These are phyloP conservation scores for Eulacestoma nigropectus DNA, from an alignment of 2,113 vertebrate species.

Conservation along the genomic window DNA sequence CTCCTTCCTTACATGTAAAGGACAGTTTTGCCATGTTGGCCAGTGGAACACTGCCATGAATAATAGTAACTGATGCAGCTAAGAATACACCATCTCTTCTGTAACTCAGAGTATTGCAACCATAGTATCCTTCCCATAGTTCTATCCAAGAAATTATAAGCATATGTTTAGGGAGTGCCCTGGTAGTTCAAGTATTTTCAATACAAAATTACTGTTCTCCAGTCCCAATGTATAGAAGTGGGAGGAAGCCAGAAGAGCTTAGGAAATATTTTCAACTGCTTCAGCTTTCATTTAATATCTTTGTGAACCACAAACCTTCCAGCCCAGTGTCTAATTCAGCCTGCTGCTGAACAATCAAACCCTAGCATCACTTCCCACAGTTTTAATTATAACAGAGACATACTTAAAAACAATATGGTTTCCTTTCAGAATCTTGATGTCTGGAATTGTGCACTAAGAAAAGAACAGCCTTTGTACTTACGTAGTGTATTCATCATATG, in stretches of 20 bases:
- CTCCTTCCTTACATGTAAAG: not conserved
- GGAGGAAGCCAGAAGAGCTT: not conserved
- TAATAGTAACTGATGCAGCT: not conserved
- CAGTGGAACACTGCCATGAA: not conserved
- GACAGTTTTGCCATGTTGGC: not conserved
- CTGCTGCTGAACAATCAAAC: slow-evolving; percentile 16
- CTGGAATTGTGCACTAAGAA: slow-evolving; percentile 35
- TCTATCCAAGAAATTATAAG: slow-evolving; percentile 5
- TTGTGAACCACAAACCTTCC: slow-evolving; percentile 9
- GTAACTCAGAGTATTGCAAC: not conserved
- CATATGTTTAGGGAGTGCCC: not conserved
- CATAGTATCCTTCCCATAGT: not conserved
- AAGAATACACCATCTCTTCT: not conserved
- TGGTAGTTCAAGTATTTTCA: not conserved
- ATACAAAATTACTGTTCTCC: slow-evolving; percentile 34
- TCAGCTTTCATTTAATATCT: slow-evolving; percentile 45
- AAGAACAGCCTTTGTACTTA: slow-evolving; percentile 74
- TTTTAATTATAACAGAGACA: slow-evolving; percentile 54
- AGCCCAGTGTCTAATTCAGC: slow-evolving; percentile 37
- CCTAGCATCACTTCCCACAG: slow-evolving; percentile 43
- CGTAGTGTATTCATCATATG: slow-evolving; percentile 92
- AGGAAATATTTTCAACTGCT: slow-evolving; percentile 12
- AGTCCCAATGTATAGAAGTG: not conserved
- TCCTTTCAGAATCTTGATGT: slow-evolving; percentile 42
- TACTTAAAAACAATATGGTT: slow-evolving; percentile 56